Evolutionary conservation across 2,888 invertebrate species (phyloP).

Genomic region (Helobdella robusta): DNA sequence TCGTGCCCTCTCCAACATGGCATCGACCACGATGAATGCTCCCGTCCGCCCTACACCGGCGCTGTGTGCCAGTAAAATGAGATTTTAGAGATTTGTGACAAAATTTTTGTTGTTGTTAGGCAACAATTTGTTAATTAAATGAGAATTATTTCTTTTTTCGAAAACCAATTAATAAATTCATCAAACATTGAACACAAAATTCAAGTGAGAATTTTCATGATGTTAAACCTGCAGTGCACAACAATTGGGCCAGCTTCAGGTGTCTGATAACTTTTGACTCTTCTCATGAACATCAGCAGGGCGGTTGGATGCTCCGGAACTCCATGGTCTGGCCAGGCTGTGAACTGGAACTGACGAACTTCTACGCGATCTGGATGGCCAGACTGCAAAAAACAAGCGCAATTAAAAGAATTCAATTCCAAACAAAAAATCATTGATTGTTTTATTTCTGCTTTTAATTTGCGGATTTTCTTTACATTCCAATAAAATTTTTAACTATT

Average conservation of each 20-base stretch:
- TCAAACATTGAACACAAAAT: too few species aligned
- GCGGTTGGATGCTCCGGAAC: constrained; percentile 98
- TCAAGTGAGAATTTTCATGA: too few species aligned
- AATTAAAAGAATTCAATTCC: neutral
- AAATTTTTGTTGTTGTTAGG: too few species aligned
- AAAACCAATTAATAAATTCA: too few species aligned
- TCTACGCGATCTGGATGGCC: constrained; percentile 62
- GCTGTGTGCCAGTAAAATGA: too few species aligned
- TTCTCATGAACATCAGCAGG: constrained; percentile 86
- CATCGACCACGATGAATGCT: constrained; percentile 74
- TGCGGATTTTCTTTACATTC: neutral
- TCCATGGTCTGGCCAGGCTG: constrained; percentile 98
- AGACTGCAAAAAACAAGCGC: constrained; percentile 38
- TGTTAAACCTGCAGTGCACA: constrained; percentile 76
- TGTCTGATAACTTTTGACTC: constrained; percentile 67
- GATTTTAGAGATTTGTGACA: too few species aligned
- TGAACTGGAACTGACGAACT: constrained; percentile 93
- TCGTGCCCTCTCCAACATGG: constrained; percentile 90
- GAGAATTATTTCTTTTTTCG: too few species aligned
- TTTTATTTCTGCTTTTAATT: neutral
- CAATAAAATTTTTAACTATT: neutral
- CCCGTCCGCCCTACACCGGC: constrained; percentile 59
- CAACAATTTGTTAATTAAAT: too few species aligned
- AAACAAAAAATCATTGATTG: neutral
- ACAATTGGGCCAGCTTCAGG: constrained; percentile 85